Base-by-base conservation (phyloP, 1,140 invertebrate genomes). In the Hormaphis cornu region DNA sequence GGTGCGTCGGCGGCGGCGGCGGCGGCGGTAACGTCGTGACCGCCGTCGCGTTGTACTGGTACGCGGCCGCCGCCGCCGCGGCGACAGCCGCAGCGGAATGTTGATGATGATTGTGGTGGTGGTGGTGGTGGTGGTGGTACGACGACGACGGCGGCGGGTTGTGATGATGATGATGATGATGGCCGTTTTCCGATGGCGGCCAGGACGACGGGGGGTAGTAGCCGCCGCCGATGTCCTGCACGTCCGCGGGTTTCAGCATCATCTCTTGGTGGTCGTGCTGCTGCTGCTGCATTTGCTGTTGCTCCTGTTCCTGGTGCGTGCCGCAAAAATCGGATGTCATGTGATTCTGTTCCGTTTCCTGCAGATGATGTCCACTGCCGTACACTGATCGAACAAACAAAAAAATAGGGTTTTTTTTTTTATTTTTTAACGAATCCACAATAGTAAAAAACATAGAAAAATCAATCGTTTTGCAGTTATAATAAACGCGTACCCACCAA, bases 121-220 rank as follows among this genome's bases (percentile, higher is more conserved):
- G 46, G 9, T 20, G 26, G 10, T 78, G 78, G 0, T 78, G 77
- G 3, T 77, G 74, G 6, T 78, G 76, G n/a, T 76, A 76, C 7
- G 80, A 76, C 6, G 78, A 78, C 75, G 78, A 79, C 10, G 77
- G 75, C 44, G 77, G 72, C 30, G 63, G 71, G 40, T 5, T 52
- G 22, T 77, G 77, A 72, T n/a, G n/a, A n/a, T n/a, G 74, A 73
- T 72, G 73, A 70, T 77, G 63, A 69, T 73, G 71, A 72, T 75
- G 73, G 72, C 76, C 73, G 75, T 76, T 71, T 71, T 76, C 77
- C 75, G 74, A 73, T 18, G 46, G 50, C 61, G 37, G 71, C n/a
- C 73, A 24, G 14, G 63, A 53, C 26, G 63, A 40, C 30, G 70
- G 56, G 46, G 70, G 56, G 46, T 69, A 69, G 40, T 50, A 50